phyloP scores from a whole-genome alignment of 2,888 invertebrate genomes.

The Acanthoscelides obtectus region DNA sequence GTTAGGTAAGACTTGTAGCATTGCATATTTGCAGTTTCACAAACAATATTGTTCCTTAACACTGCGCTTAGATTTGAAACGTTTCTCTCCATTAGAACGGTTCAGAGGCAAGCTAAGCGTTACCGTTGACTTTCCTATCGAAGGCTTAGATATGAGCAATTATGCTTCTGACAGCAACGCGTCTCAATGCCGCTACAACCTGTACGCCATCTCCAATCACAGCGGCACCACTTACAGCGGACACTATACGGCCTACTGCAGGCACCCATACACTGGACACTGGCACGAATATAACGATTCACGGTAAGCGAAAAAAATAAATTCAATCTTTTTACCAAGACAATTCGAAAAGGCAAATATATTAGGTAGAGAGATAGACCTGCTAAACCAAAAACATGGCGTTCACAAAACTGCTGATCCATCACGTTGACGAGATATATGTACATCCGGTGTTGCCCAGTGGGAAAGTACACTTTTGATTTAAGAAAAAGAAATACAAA shows the following conservation, averaged over 20 bases:
- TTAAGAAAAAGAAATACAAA: no score
- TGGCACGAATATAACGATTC: slow-evolving; percentile 96
- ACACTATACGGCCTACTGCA: slow-evolving; percentile 93
- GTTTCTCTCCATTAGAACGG: slow-evolving; percentile 86
- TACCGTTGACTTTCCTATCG: slow-evolving; percentile 83
- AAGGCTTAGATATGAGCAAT: slow-evolving; percentile 74
- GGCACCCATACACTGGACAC: slow-evolving; percentile 78
- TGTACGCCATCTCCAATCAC: slow-evolving; percentile 93
- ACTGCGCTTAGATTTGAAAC: slow-evolving; percentile 57
- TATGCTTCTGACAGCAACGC: slow-evolving; percentile 62
- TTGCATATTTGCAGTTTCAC: no score
- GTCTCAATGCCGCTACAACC: slow-evolving; percentile 59
- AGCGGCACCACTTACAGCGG: slow-evolving; percentile 89
- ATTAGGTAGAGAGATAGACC: no score
- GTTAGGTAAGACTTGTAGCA: no score
- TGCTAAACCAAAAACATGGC: no score
- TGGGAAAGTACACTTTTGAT: no score
- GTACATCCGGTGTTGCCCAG: no score
- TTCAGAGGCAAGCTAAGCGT: slow-evolving; percentile 84
- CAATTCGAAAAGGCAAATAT: no score
- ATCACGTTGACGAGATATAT: no score
- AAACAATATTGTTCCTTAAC: slow-evolving; percentile 18
- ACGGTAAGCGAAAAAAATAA: slow-evolving; percentile 52
- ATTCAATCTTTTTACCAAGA: no score
- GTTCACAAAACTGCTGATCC: no score